Percentiles rank a stretch among this genome's conserved stretches.
Evolutionary conservation across 1,140 invertebrate species (phyloP).

Genomic region (Drosophila bifasciata): DNA sequence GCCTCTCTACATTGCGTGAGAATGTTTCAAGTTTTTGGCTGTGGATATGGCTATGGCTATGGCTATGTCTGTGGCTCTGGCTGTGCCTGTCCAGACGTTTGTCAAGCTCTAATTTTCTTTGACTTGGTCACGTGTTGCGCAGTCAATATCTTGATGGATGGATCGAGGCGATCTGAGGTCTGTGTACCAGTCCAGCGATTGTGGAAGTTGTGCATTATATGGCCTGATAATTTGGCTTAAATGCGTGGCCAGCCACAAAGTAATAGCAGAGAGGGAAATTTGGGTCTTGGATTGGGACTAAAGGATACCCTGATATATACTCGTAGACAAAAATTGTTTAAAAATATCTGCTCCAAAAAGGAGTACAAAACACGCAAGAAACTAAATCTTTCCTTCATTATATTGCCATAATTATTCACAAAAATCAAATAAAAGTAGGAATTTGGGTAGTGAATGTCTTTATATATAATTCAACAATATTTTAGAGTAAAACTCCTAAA

Average conservation of each 20-base stretch:
- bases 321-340: too few relatives aligned
- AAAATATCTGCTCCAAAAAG: too few relatives aligned
- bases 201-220: constrained; percentile 38
- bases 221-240: constrained; percentile 71
- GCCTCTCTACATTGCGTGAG: constrained; percentile 51
- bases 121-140: constrained; percentile 35
- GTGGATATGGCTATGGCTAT: constrained; percentile 17
- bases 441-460: too few relatives aligned
- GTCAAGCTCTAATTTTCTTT: constrained; percentile 49
- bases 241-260: constrained; percentile 57
- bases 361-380: too few relatives aligned
- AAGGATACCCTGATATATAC: constrained; percentile 16
- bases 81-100: constrained; percentile 32
- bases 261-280: constrained; percentile 13
- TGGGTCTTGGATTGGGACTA: constrained; percentile 5
- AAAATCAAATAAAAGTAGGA: too few relatives aligned
- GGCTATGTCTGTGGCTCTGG: constrained; percentile 27
- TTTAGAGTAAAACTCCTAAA: too few relatives aligned
- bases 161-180: constrained; percentile 6
- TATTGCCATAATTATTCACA: too few relatives aligned
- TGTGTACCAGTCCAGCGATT: constrained; percentile 30
- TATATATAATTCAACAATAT: too few relatives aligned
- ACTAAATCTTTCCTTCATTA: too few relatives aligned
- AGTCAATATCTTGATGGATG: constrained; percentile 51
- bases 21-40: constrained; percentile 14